phyloP scores from a whole-genome alignment of 2,113 vertebrate genomes.

The Camarhynchus parvulus region DNA sequence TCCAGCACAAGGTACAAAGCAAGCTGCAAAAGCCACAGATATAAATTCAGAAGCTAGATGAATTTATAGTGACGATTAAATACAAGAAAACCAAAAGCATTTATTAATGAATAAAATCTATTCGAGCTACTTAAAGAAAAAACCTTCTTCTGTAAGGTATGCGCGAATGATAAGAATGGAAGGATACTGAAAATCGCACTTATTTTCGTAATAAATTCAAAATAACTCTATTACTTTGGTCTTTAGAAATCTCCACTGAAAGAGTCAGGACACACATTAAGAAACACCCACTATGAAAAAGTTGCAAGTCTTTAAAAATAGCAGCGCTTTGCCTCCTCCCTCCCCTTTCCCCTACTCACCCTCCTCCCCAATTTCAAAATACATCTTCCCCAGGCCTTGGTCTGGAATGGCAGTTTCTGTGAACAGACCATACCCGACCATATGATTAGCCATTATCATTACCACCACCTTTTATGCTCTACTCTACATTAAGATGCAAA shows the following conservation, averaged over 20 bases:
- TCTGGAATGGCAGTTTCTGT: conserved; percentile 1
- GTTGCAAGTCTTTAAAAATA: not conserved
- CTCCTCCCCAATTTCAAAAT: conserved; percentile 46
- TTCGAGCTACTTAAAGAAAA: not conserved
- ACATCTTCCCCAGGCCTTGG: conserved; percentile 29
- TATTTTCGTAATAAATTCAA: not conserved
- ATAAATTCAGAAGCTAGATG: not conserved
- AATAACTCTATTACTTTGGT: not conserved
- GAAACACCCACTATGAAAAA: not conserved
- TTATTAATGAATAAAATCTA: not conserved
- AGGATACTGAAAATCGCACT: not conserved
- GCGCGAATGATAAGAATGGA: accelerated
- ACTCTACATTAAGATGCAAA: not conserved
- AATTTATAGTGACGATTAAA: not conserved
- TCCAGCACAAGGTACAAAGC: not conserved
- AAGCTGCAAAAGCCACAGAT: not conserved
- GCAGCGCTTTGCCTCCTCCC: not conserved
- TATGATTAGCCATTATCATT: not conserved
- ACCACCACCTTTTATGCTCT: not conserved
- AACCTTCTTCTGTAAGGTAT: accelerated
- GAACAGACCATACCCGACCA: not conserved
- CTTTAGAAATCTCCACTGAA: not conserved
- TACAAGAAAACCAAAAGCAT: not conserved
- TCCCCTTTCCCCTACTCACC: not conserved
- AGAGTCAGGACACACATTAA: not conserved